Evolutionary conservation across 1,140 invertebrate genomes (phyloP).

Genomic region (Sycobia sp.): DNA sequence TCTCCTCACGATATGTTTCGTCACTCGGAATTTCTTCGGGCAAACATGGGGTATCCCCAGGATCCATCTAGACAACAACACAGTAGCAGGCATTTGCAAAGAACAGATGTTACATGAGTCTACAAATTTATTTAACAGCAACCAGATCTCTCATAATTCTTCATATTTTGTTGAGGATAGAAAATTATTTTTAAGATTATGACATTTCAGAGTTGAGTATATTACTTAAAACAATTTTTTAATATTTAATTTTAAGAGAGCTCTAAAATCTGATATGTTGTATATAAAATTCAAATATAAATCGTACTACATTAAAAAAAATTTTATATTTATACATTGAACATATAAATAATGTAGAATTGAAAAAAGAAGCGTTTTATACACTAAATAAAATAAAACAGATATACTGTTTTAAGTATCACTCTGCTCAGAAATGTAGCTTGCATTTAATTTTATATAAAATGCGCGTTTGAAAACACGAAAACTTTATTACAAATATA

Average conservation of each 20-base stretch:
- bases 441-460: neutral
- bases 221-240: conserved; percentile 9
- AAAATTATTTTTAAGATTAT: conserved; percentile 27
- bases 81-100: conserved; percentile 43
- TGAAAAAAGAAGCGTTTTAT: conserved; percentile 12
- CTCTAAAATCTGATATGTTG: conserved; percentile 13
- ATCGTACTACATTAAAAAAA: conserved; percentile 26
- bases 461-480: neutral
- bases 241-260: conserved; percentile 11
- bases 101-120: conserved; percentile 44
- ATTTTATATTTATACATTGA: conserved; percentile 39
- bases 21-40: conserved; percentile 48
- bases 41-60: conserved; percentile 47
- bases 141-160: conserved; percentile 1
- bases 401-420: conserved; percentile 1
- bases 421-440: conserved; percentile 16
- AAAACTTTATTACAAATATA: conserved; percentile 13
- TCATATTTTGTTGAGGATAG: conserved; percentile 23
- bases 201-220: conserved; percentile 16
- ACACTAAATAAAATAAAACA: neutral
- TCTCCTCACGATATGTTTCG: conserved; percentile 49
- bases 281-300: conserved; percentile 26
- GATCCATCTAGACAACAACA: conserved; percentile 45
- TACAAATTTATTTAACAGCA: neutral
- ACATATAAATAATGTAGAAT: conserved; percentile 25